Percentiles rank a stretch among this genome's conserved stretches.
Evolutionary conservation across 2,113 vertebrate genomes (phyloP).

Genomic region (Cyanistes caeruleus): DNA sequence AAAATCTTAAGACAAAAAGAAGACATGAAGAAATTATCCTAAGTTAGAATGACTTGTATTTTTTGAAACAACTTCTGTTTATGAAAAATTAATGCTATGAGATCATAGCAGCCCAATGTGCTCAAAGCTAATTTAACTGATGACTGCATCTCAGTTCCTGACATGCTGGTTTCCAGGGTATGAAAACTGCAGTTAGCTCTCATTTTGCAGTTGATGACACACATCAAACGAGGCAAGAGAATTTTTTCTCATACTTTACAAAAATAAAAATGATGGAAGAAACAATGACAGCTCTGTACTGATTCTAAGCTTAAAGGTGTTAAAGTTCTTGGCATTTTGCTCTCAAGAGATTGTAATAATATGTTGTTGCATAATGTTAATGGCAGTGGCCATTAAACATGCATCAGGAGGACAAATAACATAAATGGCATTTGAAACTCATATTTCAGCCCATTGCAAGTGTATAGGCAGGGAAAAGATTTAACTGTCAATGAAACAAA

Average conservation of each 20-base stretch:
- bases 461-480: not conserved
- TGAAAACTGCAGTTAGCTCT: not conserved
- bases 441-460: not conserved
- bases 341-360: not conserved
- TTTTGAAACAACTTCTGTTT: constrained; percentile 25
- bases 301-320: not conserved
- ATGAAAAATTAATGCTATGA: constrained; percentile 56
- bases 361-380: not conserved
- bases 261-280: constrained; percentile 9
- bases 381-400: not conserved
- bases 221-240: not conserved
- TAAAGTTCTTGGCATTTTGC: not conserved
- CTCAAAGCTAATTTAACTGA: constrained; percentile 36
- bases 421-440: not conserved
- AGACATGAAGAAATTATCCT: not conserved
- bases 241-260: not conserved
- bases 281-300: not conserved
- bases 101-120: constrained; percentile 10
- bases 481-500: not conserved
- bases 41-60: not conserved
- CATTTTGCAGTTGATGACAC: constrained; percentile 36
- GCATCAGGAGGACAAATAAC: not conserved
- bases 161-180: constrained; percentile 31
- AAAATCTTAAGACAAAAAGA: not conserved
- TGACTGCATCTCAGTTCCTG: constrained; percentile 34